These are phyloP conservation scores for Sebastes fasciatus DNA, from an alignment of 2,113 vertebrate genomes.

Conservation along the genomic window DNA sequence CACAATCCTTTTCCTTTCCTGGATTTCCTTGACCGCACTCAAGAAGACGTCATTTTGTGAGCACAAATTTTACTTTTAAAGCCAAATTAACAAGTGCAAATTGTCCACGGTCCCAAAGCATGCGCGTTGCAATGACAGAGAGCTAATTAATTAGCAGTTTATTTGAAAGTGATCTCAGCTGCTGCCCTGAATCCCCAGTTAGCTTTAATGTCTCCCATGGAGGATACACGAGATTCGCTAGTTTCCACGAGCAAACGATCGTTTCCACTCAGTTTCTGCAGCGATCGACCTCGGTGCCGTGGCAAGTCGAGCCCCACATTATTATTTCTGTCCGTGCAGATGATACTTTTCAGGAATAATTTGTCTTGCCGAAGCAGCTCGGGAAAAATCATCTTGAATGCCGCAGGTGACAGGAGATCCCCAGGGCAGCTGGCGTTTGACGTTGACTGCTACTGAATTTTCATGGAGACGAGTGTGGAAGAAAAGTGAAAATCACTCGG, in stretches of 20 bases:
- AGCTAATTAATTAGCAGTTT: slow-evolving; percentile 71
- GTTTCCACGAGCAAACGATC: background rate
- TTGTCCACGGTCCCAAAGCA: slow-evolving; percentile 44
- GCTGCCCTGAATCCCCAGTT: slow-evolving; percentile 42
- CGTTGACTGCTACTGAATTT: slow-evolving; percentile 61
- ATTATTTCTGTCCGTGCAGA: slow-evolving; percentile 56
- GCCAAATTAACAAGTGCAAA: slow-evolving; percentile 54
- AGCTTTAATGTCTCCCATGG: slow-evolving; percentile 38
- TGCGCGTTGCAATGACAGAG: slow-evolving; percentile 50
- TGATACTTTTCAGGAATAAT: slow-evolving; percentile 57
- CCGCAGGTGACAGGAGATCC: slow-evolving; percentile 71
- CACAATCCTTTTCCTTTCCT: slow-evolving; percentile 40
- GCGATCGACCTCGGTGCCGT: slow-evolving; percentile 5
- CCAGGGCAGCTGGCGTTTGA: slow-evolving; percentile 51
- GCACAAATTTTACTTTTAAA: slow-evolving; percentile 29
- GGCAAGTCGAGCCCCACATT: slow-evolving; percentile 19
- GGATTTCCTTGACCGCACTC: slow-evolving; percentile 40
- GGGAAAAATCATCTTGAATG: slow-evolving; percentile 38
- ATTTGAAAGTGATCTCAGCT: slow-evolving; percentile 61
- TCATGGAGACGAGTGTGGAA: slow-evolving; percentile 44
- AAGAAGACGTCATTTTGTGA: background rate
- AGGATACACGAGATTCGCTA: slow-evolving; percentile 6
- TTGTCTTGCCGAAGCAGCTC: slow-evolving; percentile 33
- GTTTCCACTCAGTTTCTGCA: slow-evolving; percentile 5
- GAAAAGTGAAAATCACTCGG: slow-evolving; percentile 28